phyloP scores from a whole-genome alignment of 2,113 vertebrate genomes.

The Eonycteris spelaea region DNA sequence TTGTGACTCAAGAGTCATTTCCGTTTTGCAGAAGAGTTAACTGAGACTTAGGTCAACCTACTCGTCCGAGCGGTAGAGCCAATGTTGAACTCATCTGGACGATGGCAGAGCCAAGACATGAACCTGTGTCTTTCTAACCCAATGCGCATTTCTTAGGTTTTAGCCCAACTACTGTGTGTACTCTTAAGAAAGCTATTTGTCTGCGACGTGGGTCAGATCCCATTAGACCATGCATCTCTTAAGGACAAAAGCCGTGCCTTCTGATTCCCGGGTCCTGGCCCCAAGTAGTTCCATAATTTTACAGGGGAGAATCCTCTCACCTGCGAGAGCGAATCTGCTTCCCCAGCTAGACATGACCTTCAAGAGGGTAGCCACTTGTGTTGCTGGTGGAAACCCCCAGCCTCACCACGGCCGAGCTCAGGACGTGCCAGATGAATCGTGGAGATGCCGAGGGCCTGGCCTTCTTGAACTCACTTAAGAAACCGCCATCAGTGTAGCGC shows the following conservation, averaged over 20 bases:
- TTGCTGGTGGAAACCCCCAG: background rate
- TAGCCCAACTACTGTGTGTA: background rate
- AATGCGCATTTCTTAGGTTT: background rate
- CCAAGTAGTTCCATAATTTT: background rate
- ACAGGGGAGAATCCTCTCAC: background rate
- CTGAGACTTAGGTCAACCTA: background rate
- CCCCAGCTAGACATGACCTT: background rate
- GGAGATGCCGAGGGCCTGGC: background rate
- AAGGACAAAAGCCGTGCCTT: background rate
- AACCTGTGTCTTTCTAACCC: background rate
- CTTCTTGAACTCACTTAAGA: background rate
- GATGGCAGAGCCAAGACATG: background rate
- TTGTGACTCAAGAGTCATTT: background rate
- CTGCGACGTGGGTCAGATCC: background rate
- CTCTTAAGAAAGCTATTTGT: background rate
- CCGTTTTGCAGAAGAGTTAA: background rate
- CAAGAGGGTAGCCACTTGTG: background rate
- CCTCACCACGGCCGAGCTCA: background rate
- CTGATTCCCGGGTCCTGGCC: background rate
- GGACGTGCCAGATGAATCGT: background rate
- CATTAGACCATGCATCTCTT: background rate
- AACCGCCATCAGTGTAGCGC: background rate
- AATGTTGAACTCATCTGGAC: background rate
- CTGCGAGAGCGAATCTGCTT: background rate
- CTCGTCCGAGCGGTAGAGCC: background rate